Evolutionary conservation across 2,113 vertebrate species (phyloP).

Genomic region (Colossoma macropomum): DNA sequence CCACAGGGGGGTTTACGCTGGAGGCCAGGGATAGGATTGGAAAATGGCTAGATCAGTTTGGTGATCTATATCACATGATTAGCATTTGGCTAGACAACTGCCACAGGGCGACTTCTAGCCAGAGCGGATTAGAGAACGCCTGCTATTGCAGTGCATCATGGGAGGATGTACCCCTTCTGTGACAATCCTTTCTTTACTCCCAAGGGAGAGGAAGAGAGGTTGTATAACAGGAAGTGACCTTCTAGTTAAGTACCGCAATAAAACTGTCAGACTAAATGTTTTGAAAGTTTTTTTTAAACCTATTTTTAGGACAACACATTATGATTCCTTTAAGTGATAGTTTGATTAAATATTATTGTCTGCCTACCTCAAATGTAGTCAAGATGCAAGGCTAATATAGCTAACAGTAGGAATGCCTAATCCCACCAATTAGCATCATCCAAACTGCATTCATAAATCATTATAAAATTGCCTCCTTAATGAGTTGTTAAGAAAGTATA

Average conservation of each 20-base stretch:
- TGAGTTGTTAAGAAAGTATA: too few species aligned
- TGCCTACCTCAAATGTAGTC: too few species aligned
- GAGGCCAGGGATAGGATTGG: background rate
- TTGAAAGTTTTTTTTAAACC: background rate
- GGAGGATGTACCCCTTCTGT: slow-evolving; percentile 9
- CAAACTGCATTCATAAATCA: too few species aligned
- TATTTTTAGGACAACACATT: background rate
- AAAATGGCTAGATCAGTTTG: slow-evolving; percentile 2
- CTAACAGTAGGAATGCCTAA: too few species aligned
- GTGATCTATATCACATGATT: background rate
- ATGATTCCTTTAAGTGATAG: background rate
- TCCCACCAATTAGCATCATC: too few species aligned
- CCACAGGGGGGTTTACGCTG: background rate
- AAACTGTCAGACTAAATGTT: background rate
- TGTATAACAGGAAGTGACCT: slow-evolving; percentile 11
- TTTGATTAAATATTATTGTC: too few species aligned
- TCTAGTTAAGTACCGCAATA: background rate
- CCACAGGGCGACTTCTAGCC: background rate
- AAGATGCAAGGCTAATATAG: too few species aligned
- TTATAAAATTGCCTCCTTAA: too few species aligned
- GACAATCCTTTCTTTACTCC: background rate
- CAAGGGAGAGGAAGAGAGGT: background rate
- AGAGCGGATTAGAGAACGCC: slow-evolving; percentile 11
- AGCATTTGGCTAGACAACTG: background rate
- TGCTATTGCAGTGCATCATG: slow-evolving; percentile 32